Evolutionary conservation across 37 sponge, comb jelly and placozoan species (phyloP).

Genomic region (Chondrilla cf. caribensis): DNA sequence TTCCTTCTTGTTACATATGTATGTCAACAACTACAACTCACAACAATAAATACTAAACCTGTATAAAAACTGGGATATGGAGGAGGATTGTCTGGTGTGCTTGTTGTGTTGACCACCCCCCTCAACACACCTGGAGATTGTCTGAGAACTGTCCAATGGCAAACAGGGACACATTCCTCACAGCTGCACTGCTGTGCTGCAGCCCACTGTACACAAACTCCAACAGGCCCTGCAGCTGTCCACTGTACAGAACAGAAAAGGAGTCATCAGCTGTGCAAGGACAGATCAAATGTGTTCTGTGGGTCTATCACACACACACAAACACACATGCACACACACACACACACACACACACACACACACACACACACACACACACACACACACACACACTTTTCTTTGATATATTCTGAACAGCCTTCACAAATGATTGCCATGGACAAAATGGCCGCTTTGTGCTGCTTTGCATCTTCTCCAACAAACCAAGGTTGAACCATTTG

Average conservation of each 20-base stretch:
- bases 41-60: too few species aligned
- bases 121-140: slow-evolving; percentile 73
- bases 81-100: too few species aligned
- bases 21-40: too few species aligned
- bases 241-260: slow-evolving; percentile 5
- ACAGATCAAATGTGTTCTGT: too few species aligned
- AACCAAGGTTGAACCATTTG: slow-evolving; percentile 51
- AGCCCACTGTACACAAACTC: slow-evolving; percentile 42
- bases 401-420: slow-evolving; percentile 49
- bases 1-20: too few species aligned
- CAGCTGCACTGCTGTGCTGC: slow-evolving; percentile 54
- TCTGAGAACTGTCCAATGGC: slow-evolving; percentile 96
- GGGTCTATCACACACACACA: too few species aligned
- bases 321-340: too few species aligned
- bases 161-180: slow-evolving; percentile 93
- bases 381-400: slow-evolving; percentile 16
- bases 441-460: slow-evolving; percentile 70
- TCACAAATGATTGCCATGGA: slow-evolving; percentile 90
- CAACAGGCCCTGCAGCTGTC: background rate
- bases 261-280: too few species aligned
- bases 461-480: slow-evolving; percentile 30
- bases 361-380: too few species aligned
- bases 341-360: too few species aligned
- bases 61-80: too few species aligned
- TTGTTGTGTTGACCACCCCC: too few species aligned